Percentiles rank a stretch among this genome's conserved stretches.
These are phyloP conservation scores for Poeciliopsis turrubarensis DNA, from an alignment of 2,113 vertebrate genomes.

Conservation along the genomic window DNA sequence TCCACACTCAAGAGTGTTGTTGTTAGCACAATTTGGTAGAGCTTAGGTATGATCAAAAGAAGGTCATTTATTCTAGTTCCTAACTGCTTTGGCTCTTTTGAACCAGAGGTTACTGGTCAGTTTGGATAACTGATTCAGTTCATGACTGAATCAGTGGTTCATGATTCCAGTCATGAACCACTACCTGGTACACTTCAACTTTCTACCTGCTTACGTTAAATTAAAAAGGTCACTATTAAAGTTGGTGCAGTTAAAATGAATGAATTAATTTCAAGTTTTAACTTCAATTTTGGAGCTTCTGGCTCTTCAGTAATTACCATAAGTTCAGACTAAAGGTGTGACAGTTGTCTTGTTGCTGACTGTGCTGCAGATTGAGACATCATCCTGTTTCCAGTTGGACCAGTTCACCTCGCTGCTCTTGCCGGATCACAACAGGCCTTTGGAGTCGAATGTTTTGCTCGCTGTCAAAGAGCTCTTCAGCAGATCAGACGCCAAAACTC, in stretches of 20 bases:
- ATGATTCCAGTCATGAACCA: too few species aligned
- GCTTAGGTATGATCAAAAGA: too few species aligned
- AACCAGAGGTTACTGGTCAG: too few species aligned
- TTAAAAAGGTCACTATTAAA: not conserved
- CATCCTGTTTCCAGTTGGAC: constrained; percentile 76
- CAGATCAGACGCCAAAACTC: constrained; percentile 71
- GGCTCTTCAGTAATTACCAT: not conserved
- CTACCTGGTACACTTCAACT: too few species aligned
- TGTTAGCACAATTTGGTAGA: too few species aligned
- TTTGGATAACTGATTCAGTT: too few species aligned
- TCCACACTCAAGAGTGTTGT: too few species aligned
- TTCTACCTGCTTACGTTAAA: not conserved
- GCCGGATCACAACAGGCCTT: constrained; percentile 83
- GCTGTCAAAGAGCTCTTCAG: constrained; percentile 82
- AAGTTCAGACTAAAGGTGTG: not conserved
- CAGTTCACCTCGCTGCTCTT: constrained; percentile 82
- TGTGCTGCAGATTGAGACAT: constrained; percentile 66
- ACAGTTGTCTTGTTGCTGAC: not conserved
- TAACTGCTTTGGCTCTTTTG: too few species aligned
- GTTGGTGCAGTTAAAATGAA: not conserved
- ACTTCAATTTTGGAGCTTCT: not conserved
- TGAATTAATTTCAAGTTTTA: too few species aligned
- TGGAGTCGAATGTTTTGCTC: constrained; percentile 81
- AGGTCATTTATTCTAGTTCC: too few species aligned
- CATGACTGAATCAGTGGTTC: too few species aligned